Evolutionary conservation across 2,888 invertebrate species (phyloP), one percentile per base, ranked within the genome.

Genomic region (Scaptomyza reducta): DNA sequence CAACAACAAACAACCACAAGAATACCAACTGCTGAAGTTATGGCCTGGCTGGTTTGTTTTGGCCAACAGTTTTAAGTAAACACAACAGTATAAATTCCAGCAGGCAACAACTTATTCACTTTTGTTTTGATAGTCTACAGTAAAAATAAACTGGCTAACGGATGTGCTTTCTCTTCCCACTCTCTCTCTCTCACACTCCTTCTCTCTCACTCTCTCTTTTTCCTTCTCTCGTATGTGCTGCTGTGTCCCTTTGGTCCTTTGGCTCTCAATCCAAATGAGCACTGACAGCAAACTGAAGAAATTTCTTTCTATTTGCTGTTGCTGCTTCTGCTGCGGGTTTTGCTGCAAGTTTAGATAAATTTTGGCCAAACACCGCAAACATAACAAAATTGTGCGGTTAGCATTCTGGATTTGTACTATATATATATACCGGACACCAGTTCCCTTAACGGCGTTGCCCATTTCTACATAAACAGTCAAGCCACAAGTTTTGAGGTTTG

Each of bases 61-160:
- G 46, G 29, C 57, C 49, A 64, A 75, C 67, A 82, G 77, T 80
- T 77, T 77, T 64, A 63, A 83, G 82, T 74, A 85, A 85, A 87
- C 80, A 87, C 74, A 81, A 55, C 70, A 81, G 45, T 78, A 74
- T 70, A 61, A 81, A 74, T 78, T 70, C 70, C 71, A 67, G 31
- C 63, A 64, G 62, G 56, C 86, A 85, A 85, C 88, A 81, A 81
- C 81, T 81, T 81, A 81, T 87, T 81, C 86, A 85, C 88, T 82
- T 87, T 70, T 77, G 75, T 69, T 85, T 70, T 76, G 66, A 68
- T 76, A 60, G 74, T 74, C 87, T 77, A 50, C 84, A 86, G 72
- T 66, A 57, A 78, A 87, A 85, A 82, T 70, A 85, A 85, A 81
- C 88, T 87, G 64, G 74, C 78, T 57, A 81, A 59, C 57, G 88